Evolutionary conservation across 2,888 invertebrate species (phyloP).

Genomic region (Sphaeridia pumilis): DNA sequence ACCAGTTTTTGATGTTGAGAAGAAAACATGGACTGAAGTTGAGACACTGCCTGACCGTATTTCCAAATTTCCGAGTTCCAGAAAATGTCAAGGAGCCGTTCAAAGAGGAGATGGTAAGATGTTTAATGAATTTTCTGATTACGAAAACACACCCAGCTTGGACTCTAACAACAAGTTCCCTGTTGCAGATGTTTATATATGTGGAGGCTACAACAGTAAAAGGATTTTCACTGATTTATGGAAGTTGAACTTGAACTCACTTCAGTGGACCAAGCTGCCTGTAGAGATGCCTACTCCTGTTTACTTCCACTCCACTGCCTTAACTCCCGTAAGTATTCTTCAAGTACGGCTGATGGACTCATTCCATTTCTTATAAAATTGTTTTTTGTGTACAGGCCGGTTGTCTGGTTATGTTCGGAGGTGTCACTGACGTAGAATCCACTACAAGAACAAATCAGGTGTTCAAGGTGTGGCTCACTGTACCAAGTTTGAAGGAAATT

Average conservation of each 20-base stretch:
- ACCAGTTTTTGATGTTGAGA: slow-evolving; percentile 53
- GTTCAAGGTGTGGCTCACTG: slow-evolving; percentile 69
- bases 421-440: slow-evolving; percentile 37
- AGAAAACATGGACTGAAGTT: slow-evolving; percentile 55
- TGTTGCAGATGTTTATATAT: slow-evolving; percentile 54
- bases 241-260: slow-evolving; percentile 58
- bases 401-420: slow-evolving; percentile 41
- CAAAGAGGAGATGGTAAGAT: slow-evolving; percentile 49
- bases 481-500: slow-evolving; percentile 76
- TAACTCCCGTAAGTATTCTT: slow-evolving; percentile 52
- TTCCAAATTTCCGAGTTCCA: slow-evolving; percentile 48
- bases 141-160: too few species aligned
- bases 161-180: too few species aligned
- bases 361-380: slow-evolving; percentile 1
- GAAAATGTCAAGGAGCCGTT: slow-evolving; percentile 76
- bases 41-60: slow-evolving; percentile 52
- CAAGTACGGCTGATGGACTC: background rate
- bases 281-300: slow-evolving; percentile 58
- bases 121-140: too few species aligned
- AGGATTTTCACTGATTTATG: slow-evolving; percentile 68
- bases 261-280: slow-evolving; percentile 63
- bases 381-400: slow-evolving; percentile 36
- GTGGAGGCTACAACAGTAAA: slow-evolving; percentile 61
- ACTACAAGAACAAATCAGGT: slow-evolving; percentile 56
- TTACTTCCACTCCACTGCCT: slow-evolving; percentile 76